Conservation (phyloP, 2,888 invertebrate genomes). For the Diaphora mendica region DNA sequence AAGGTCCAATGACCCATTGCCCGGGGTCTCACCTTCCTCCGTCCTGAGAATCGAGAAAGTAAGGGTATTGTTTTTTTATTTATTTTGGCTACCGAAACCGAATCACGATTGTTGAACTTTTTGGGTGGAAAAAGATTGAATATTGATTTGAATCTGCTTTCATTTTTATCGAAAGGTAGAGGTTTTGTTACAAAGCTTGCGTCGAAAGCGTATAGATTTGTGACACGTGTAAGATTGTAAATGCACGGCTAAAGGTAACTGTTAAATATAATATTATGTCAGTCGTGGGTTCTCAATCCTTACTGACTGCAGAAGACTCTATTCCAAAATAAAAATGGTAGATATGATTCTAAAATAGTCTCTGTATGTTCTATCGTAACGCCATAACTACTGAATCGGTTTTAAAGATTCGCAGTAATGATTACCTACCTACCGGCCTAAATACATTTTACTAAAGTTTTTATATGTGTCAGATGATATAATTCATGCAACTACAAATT, state of each 20-base stretch:
- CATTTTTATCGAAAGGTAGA: slow-evolving; percentile 34
- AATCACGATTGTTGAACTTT: slow-evolving; percentile 28
- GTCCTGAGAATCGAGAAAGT: slow-evolving; percentile 45
- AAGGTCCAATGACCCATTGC: slow-evolving; percentile 70
- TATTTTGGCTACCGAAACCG: slow-evolving; percentile 43
- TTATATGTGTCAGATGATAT: too few species aligned
- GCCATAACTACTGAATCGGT: too few species aligned
- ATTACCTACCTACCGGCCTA: too few species aligned
- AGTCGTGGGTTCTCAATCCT: too few species aligned
- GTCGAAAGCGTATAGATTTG: background rate
- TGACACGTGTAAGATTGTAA: background rate
- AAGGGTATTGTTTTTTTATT: slow-evolving; percentile 34
- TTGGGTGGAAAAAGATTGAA: slow-evolving; percentile 33
- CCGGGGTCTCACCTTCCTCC: slow-evolving; percentile 54
- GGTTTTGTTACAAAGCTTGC: background rate
- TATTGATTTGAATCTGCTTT: slow-evolving; percentile 37
- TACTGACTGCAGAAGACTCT: too few species aligned
- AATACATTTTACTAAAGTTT: too few species aligned
- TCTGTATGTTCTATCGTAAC: too few species aligned
- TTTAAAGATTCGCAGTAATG: too few species aligned
- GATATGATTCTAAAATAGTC: too few species aligned
- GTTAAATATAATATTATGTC: background rate
- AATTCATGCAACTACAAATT: too few species aligned
- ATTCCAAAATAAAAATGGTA: too few species aligned
- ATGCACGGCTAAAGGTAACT: background rate